phyloP scores from a whole-genome alignment of 2,888 invertebrate genomes.

The Cataglyphis livida region DNA sequence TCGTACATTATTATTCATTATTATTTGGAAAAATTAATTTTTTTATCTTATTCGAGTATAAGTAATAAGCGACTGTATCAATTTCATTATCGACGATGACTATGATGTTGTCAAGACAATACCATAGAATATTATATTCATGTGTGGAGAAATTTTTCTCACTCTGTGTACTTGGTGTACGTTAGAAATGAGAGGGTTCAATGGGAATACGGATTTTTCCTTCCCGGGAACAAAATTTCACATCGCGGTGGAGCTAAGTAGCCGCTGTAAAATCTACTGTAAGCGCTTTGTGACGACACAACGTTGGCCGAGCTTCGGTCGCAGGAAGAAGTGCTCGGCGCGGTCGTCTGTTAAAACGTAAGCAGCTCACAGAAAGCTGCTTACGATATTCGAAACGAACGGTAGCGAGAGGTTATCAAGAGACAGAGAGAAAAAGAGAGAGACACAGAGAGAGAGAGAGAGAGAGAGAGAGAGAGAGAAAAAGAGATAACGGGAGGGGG shows the following conservation, averaged over 20 bases:
- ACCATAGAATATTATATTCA: neutral
- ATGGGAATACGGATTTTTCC: conserved; percentile 28
- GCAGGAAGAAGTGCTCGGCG: conserved; percentile 68
- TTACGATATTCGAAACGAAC: conserved; percentile 72
- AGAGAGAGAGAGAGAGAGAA: neutral
- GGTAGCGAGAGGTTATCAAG: conserved; percentile 42
- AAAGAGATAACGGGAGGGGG: neutral
- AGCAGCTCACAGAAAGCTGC: conserved; percentile 74
- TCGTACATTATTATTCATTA: neutral
- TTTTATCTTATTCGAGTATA: neutral
- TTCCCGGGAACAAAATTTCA: conserved; percentile 15
- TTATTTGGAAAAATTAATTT: neutral
- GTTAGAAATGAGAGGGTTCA: neutral
- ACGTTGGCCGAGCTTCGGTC: conserved; percentile 54
- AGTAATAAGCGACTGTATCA: neutral
- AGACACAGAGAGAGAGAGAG: neutral
- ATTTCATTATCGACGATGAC: neutral
- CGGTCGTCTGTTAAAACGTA: conserved; percentile 69
- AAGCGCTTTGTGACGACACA: conserved; percentile 53
- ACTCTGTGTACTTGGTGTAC: neutral
- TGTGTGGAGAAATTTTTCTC: conserved; percentile 9
- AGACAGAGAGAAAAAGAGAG: neutral
- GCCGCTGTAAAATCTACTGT: conserved; percentile 31
- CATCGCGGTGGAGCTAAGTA: conserved; percentile 40
- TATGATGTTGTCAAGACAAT: neutral